These are phyloP conservation scores for Andrena marginata DNA, from an alignment of 2,888 invertebrate genomes.

Conservation along the genomic window DNA sequence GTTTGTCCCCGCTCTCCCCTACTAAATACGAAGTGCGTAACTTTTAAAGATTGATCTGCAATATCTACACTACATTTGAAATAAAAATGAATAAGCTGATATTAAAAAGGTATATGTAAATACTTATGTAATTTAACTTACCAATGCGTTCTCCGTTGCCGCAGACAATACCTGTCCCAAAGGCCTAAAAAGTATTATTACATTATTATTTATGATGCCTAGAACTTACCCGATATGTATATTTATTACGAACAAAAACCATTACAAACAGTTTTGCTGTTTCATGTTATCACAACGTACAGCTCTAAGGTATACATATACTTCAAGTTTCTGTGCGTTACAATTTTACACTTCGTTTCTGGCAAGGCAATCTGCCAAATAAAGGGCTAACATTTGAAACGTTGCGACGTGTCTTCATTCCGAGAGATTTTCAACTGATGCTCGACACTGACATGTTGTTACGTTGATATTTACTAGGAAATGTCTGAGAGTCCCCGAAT, in stretches of 20 bases:
- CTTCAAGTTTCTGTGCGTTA: too few relatives aligned
- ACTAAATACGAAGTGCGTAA: neutral
- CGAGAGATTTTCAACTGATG: too few relatives aligned
- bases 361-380: too few relatives aligned
- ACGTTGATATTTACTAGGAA: too few relatives aligned
- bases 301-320: too few relatives aligned
- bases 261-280: neutral
- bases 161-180: conserved; percentile 73
- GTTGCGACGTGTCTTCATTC: too few relatives aligned
- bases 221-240: conserved; percentile 7
- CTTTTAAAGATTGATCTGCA: conserved; percentile 8
- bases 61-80: conserved; percentile 3
- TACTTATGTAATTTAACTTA: conserved; percentile 65
- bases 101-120: conserved; percentile 2
- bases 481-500: too few relatives aligned
- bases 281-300: neutral
- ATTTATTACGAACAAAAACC: neutral
- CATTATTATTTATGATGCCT: conserved; percentile 12
- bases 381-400: too few relatives aligned
- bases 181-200: conserved; percentile 72
- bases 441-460: too few relatives aligned
- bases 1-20: too few relatives aligned
- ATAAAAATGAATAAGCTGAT: conserved; percentile 3
- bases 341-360: too few relatives aligned
- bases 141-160: conserved; percentile 76